These are phyloP conservation scores for Arenicola marina DNA, from an alignment of 2,888 invertebrate species.

Conservation along the genomic window DNA sequence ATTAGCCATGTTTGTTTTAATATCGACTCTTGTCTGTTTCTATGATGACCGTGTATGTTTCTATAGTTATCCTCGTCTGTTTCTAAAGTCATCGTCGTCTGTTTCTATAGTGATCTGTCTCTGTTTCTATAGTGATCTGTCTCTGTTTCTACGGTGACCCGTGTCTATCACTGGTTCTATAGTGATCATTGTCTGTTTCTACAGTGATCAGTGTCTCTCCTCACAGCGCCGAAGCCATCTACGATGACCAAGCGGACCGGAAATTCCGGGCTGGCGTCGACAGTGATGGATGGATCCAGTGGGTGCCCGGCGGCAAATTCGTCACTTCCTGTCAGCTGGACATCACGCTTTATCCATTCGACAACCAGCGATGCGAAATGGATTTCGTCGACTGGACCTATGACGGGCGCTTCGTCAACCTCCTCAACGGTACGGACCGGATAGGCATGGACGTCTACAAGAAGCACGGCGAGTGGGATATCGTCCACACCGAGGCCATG, in stretches of 20 bases:
- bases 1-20: too few species aligned
- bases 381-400: constrained; percentile 44
- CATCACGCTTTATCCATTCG: constrained; percentile 42
- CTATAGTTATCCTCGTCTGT: too few species aligned
- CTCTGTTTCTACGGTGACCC: too few species aligned
- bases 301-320: constrained; percentile 45
- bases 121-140: too few species aligned
- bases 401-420: constrained; percentile 34
- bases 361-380: constrained; percentile 38
- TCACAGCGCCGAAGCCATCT: constrained; percentile 39
- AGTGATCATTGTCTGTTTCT: too few species aligned
- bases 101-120: too few species aligned
- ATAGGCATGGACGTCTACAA: constrained; percentile 33
- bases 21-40: too few species aligned
- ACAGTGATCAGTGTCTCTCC: too few species aligned
- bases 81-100: too few species aligned
- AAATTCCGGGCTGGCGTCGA: constrained; percentile 38
- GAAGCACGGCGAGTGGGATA: constrained; percentile 44
- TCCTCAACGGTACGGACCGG: constrained; percentile 21
- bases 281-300: constrained; percentile 35
- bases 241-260: constrained; percentile 36
- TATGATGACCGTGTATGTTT: too few species aligned
- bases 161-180: too few species aligned
- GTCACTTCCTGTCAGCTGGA: constrained; percentile 40
- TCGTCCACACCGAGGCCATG: constrained; percentile 31